These are phyloP conservation scores for Dryocosmus kuriphilus DNA, from an alignment of 2,888 invertebrate species.

Conservation along the genomic window DNA sequence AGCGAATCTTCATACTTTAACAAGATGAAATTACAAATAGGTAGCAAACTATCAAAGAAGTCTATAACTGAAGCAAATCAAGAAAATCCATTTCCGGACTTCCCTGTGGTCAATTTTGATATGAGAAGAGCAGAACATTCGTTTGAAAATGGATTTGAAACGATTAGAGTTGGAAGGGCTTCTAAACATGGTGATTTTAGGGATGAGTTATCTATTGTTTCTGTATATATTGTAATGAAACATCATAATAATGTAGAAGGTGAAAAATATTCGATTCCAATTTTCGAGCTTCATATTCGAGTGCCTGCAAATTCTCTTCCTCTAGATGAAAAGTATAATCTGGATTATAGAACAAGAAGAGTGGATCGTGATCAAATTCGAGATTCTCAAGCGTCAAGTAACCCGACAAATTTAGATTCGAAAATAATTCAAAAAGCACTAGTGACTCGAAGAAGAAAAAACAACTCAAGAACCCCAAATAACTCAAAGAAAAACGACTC, in stretches of 20 bases:
- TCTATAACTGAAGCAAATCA: background rate
- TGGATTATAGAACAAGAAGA: background rate
- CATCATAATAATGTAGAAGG: background rate
- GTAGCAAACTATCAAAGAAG: background rate
- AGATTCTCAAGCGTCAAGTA: no score
- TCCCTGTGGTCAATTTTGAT: background rate
- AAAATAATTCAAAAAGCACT: background rate
- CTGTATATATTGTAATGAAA: background rate
- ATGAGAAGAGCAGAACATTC: background rate
- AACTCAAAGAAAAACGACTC: background rate
- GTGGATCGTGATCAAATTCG: background rate
- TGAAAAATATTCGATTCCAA: background rate
- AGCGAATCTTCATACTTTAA: background rate
- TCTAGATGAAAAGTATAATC: background rate
- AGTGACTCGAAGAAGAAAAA: background rate
- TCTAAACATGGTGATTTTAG: background rate
- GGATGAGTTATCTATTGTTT: background rate
- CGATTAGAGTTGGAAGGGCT: background rate
- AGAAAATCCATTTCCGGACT: background rate
- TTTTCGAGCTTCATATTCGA: slow-evolving; percentile 30
- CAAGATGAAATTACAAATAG: background rate
- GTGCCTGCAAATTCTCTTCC: slow-evolving; percentile 6
- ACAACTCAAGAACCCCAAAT: background rate
- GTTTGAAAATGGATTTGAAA: background rate
- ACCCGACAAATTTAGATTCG: background rate